Evolutionary conservation across 2,113 vertebrate species (phyloP), one percentile per base, ranked within the genome.

Genomic region (Bagarius yarrelli): DNA sequence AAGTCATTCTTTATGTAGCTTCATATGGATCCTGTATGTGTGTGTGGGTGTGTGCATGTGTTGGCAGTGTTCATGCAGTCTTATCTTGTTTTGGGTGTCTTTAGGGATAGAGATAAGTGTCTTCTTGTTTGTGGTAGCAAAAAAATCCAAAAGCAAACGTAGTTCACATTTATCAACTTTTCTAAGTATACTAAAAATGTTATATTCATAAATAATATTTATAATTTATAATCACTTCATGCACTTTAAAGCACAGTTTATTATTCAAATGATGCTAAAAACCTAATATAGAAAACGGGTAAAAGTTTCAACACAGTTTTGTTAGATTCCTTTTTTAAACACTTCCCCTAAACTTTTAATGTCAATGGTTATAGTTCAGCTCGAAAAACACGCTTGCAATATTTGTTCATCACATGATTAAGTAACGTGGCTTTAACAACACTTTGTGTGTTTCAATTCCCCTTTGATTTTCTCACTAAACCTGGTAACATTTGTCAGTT

Each of bases 21-120:
- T 3, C 52, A 40, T 34, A 56, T 50, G 63, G 18, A 34, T 50
- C n/a, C 19, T 78, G 50, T 18, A 21, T 18, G 21, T 66, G 44
- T 25, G 63, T 32, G 52, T 64, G 59, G 15, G 34, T 47, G 32
- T 19, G 44, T 70, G 32, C 12, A 34, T 2, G 27, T 53, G 32
- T 52, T 53, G 27, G 60, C 36, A 47, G 57, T 6, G 50, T 69
- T 55, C n/a, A 32, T 9, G 50, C 63, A 25, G 53, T 79, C 32
- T 79, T 56, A 79, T 79, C 63, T 77, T 27, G 40, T 79, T 69
- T 57, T 40, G 44, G 9, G 14, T 15, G 53, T 57, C 15, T 79
- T 55, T 70, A n/a, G 34, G 34, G n/a, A 47, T 70, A 59, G 25
- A 60, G 66, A 80, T 71, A 32, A 9, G 30, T 71, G 55, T 4